phyloP scores from a whole-genome alignment of 2,113 vertebrate genomes.

The Pogonocichla stellata region DNA sequence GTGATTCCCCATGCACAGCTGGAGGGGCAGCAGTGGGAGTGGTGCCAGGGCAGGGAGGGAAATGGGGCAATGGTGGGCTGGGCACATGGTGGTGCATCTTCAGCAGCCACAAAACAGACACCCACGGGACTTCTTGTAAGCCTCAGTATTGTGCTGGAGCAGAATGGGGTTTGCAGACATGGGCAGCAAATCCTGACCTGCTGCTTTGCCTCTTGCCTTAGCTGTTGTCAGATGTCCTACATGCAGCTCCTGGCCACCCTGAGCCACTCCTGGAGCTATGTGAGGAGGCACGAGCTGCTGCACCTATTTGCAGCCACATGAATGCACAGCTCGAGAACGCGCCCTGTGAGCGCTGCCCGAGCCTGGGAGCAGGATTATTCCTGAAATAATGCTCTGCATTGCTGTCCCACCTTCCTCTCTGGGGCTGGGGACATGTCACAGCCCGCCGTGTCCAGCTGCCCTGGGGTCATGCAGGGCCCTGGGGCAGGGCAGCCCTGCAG shows the following conservation, averaged over 20 bases:
- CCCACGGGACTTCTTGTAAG: fast-evolving
- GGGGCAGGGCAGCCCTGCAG: fast-evolving
- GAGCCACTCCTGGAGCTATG: not conserved
- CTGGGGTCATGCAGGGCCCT: not conserved
- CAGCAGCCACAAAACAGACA: not conserved
- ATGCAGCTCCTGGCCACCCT: not conserved
- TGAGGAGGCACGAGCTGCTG: not conserved
- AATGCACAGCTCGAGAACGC: not conserved
- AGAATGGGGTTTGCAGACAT: fast-evolving
- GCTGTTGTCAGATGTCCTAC: not conserved
- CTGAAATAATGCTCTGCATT: conserved; percentile 8
- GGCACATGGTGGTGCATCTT: fast-evolving
- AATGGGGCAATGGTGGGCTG: not conserved
- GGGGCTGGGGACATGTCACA: not conserved
- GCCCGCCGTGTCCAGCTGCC: not conserved
- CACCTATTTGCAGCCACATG: conserved; percentile 42
- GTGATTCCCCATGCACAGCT: no score
- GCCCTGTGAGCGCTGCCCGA: not conserved
- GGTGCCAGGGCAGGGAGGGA: not conserved
- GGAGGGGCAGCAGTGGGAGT: not conserved
- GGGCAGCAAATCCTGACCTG: not conserved
- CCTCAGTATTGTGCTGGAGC: not conserved
- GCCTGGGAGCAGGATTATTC: not conserved
- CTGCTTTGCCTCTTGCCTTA: not conserved
- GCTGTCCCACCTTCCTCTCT: not conserved